These are phyloP conservation scores for Rallus crepitans DNA, from an alignment of 2,797 vertebrate genomes.

Conservation along the genomic window DNA sequence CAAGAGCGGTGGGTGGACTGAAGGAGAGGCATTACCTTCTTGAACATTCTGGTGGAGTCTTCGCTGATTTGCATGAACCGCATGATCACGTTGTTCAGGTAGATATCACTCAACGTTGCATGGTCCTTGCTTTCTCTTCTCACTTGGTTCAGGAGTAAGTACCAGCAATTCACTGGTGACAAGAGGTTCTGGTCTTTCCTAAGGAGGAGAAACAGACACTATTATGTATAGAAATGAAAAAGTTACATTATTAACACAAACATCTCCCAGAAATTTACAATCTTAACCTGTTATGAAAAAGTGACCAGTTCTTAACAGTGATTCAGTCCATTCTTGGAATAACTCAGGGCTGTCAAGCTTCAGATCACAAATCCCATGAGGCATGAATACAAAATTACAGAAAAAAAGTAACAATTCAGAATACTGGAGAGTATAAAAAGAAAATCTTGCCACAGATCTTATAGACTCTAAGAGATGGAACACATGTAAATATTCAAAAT, in stretches of 20 bases:
- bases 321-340: not conserved
- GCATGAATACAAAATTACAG: not conserved
- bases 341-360: not conserved
- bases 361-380: not conserved
- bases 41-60: constrained; percentile 96
- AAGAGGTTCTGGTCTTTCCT: constrained; percentile 99
- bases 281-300: not conserved
- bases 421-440: not conserved
- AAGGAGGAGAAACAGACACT: constrained; percentile 38
- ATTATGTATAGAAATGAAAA: not conserved
- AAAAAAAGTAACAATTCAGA: not conserved
- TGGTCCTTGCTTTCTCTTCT: constrained; percentile 98
- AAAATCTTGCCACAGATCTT: not conserved
- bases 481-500: not conserved
- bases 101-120: constrained; percentile 96
- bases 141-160: constrained; percentile 97
- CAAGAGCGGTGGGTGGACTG: not conserved
- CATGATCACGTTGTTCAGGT: constrained; percentile 99
- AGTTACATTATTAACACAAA: not conserved
- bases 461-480: not conserved
- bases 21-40: constrained; percentile 86
- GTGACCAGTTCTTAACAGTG: not conserved
- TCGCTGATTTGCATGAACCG: constrained; percentile 99
- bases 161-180: constrained; percentile 99
- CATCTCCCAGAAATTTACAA: not conserved